Evolutionary conservation across 2,113 vertebrate genomes (phyloP).

Genomic region (Numida meleagris): DNA sequence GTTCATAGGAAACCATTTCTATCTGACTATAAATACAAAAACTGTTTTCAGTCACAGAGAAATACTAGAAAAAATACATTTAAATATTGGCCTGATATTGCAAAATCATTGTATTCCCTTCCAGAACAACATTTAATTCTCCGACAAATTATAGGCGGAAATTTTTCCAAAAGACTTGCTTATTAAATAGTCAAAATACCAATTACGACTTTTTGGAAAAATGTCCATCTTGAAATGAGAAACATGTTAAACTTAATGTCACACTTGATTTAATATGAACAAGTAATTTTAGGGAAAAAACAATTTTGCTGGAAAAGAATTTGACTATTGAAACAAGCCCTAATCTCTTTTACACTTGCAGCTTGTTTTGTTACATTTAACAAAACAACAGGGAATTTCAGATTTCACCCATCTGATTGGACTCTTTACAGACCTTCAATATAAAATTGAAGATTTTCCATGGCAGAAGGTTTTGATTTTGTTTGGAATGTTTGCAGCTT

Average conservation of each 20-base stretch:
- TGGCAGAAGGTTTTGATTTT: constrained; percentile 15
- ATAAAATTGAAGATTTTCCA: not conserved
- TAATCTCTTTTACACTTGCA: not conserved
- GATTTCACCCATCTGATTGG: constrained; percentile 23
- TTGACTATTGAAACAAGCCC: not conserved
- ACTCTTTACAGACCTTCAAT: not conserved
- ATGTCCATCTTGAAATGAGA: not conserved
- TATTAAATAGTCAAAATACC: not conserved
- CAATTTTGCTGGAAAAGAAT: not conserved
- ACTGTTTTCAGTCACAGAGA: not conserved
- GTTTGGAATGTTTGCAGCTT: not conserved
- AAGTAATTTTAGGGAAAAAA: constrained; percentile 14
- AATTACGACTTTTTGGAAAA: not conserved
- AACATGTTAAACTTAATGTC: not conserved
- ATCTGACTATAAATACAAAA: not conserved
- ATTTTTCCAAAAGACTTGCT: not conserved
- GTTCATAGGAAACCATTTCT: not conserved
- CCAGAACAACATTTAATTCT: not conserved
- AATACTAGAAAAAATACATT: not conserved
- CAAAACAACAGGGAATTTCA: constrained; percentile 22
- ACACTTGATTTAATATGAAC: not conserved
- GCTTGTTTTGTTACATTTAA: constrained; percentile 9
- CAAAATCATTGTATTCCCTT: not conserved
- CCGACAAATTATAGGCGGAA: not conserved
- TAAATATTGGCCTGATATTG: not conserved